phyloP scores from a whole-genome alignment of 92 coral and sea anemone species.

The Epizoanthus stellaris region DNA sequence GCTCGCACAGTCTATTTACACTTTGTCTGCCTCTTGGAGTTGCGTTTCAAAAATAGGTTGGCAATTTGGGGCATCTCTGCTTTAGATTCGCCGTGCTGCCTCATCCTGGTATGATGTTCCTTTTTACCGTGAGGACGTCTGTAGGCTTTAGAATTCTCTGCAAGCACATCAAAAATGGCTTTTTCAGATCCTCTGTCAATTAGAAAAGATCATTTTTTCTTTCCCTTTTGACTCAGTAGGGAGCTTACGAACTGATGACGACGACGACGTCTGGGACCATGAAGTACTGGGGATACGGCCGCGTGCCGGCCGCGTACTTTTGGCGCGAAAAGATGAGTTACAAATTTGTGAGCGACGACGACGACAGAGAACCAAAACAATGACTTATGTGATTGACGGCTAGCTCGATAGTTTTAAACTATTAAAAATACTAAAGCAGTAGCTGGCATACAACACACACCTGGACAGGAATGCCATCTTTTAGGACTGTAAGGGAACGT shows the following conservation, averaged over 20 bases:
- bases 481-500: constrained; percentile 53
- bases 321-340: too few relatives aligned
- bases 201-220: background rate
- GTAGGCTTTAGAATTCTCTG: constrained; percentile 45
- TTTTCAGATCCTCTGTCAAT: constrained; percentile 45
- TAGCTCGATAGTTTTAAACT: too few relatives aligned
- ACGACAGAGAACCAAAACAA: too few relatives aligned
- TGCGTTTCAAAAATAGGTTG: background rate
- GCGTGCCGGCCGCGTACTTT: too few relatives aligned
- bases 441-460: too few relatives aligned
- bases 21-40: constrained; percentile 12
- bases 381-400: too few relatives aligned
- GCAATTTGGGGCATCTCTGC: constrained; percentile 28
- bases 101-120: constrained; percentile 42
- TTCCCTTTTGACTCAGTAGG: constrained; percentile 3
- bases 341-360: too few relatives aligned
- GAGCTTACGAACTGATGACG: too few relatives aligned
- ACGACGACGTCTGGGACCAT: too few relatives aligned
- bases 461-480: constrained; percentile 24
- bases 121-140: constrained; percentile 35
- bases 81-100: constrained; percentile 3
- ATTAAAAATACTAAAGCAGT: too few relatives aligned
- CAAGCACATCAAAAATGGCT: constrained; percentile 39
- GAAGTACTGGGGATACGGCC: too few relatives aligned
- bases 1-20: constrained; percentile 7